Evolutionary conservation across 2,113 vertebrate genomes (phyloP).

Genomic region (Ranitomeya imitator): DNA sequence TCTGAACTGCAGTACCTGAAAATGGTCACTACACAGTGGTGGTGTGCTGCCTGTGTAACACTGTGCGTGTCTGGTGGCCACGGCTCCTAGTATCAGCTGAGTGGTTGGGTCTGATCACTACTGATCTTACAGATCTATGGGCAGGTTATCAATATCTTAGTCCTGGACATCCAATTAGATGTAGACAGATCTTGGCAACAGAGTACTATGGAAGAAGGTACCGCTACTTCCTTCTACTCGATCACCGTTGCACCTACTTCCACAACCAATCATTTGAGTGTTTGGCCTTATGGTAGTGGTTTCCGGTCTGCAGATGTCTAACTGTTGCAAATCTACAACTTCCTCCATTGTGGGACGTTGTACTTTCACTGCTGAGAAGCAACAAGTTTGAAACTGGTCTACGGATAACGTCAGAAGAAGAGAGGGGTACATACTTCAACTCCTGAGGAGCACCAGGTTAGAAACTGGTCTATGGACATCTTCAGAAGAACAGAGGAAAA

Average conservation of each 20-base stretch:
- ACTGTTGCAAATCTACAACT: neutral
- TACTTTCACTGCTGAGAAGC: neutral
- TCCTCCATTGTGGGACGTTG: neutral
- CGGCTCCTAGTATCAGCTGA: no score
- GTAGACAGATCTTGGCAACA: no score
- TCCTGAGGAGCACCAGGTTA: no score
- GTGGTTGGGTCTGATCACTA: no score
- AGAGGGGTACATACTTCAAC: neutral
- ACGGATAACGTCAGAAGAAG: neutral
- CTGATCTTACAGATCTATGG: no score
- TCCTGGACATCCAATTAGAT: no score
- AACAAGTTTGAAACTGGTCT: neutral
- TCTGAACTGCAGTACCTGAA: no score
- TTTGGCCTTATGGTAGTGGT: neutral
- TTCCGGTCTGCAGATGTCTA: neutral
- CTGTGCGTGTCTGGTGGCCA: no score
- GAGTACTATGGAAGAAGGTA: neutral
- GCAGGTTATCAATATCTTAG: no score
- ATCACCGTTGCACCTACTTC: neutral
- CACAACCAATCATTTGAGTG: neutral
- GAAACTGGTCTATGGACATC: no score
- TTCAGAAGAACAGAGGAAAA: neutral
- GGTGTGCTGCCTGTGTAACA: no score
- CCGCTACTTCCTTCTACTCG: neutral
- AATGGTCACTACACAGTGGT: no score